Evolutionary conservation across 2,888 invertebrate genomes (phyloP), one percentile per base, ranked within the genome.

Genomic region (Oscheius sp.): DNA sequence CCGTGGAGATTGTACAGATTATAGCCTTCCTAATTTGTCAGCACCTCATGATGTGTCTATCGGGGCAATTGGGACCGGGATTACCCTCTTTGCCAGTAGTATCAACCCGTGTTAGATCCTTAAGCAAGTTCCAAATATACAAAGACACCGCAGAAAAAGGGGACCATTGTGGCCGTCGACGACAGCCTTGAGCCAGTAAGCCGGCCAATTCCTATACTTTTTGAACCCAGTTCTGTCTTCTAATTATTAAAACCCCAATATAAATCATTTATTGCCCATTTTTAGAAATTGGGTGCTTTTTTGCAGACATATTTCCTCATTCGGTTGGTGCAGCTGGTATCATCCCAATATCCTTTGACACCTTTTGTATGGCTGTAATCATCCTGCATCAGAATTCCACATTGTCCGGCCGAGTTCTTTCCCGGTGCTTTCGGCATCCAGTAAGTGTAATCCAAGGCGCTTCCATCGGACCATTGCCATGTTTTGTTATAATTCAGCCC

Each of bases 251-350:
- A 23, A 53, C 16, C 16, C 18, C 53, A 23, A 18, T 21, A 53
- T 53, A 53, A 18, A 21, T 35, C 35, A 6, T 35, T 35, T 35
- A 35, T 35, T 35, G 5, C 35, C 35, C 5, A 6, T 35, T 35
- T 53, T 18, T 53, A 53, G 59, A 35, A 59, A 21, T 63, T 63
- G 63, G 63, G 49, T 16, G 41, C 21, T 41, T 72, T 72, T 41
- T 72, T 72, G 72, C 72, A 72, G 35, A 72, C 61, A 45, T 69
- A 69, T 18, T 69, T 69, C 18, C 69, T 55, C 56, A 35, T 41
- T 18, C 35, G 29, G 56, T 41, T 29, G 7, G 16, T 41, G 69
- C 69, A 69, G 12, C 21, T 35, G 16, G 18, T 18, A 18, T 55
- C 55, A 21, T 55, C 43, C 69, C 69, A 69, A 12, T 55, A 29